phyloP scores from a whole-genome alignment of 2,113 vertebrate species.

The Oostethus manadensis region DNA sequence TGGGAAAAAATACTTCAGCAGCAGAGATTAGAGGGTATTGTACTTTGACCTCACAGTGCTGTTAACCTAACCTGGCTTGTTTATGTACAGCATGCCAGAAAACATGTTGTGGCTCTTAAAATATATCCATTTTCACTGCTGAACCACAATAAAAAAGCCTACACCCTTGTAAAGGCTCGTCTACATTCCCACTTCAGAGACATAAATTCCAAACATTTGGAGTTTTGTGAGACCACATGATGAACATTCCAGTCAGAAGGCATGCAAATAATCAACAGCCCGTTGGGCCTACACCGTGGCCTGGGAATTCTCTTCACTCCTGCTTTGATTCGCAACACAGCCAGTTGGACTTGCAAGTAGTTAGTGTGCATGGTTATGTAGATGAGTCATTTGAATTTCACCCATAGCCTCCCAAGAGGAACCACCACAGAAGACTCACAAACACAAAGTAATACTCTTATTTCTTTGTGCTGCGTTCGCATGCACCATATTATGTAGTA shows the following conservation, averaged over 20 bases:
- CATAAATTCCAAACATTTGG: constrained; percentile 53
- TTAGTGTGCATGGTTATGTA: not conserved
- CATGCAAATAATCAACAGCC: constrained; percentile 46
- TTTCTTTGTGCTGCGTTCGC: constrained; percentile 8
- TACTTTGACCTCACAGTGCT: not conserved
- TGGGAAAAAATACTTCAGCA: not conserved
- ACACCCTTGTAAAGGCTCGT: constrained; percentile 22
- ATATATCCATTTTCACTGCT: constrained; percentile 28
- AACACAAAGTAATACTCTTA: constrained; percentile 15
- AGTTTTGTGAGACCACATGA: constrained; percentile 35
- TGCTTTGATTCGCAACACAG: constrained; percentile 35
- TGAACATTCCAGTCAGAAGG: constrained; percentile 42
- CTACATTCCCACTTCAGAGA: constrained; percentile 18
- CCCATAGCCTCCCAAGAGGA: constrained; percentile 25
- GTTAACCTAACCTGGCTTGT: constrained; percentile 7
- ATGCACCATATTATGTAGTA: constrained; percentile 4
- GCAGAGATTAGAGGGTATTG: not conserved
- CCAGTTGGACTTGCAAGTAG: not conserved
- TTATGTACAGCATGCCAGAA: constrained; percentile 16
- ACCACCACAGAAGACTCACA: constrained; percentile 39
- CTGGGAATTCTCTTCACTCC: constrained; percentile 26
- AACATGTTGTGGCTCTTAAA: constrained; percentile 15
- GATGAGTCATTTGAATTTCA: not conserved
- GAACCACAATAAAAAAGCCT: constrained; percentile 44
- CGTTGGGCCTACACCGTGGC: constrained; percentile 38